Conservation (phyloP, 2,113 vertebrate genomes). For the Aegithalos caudatus region DNA sequence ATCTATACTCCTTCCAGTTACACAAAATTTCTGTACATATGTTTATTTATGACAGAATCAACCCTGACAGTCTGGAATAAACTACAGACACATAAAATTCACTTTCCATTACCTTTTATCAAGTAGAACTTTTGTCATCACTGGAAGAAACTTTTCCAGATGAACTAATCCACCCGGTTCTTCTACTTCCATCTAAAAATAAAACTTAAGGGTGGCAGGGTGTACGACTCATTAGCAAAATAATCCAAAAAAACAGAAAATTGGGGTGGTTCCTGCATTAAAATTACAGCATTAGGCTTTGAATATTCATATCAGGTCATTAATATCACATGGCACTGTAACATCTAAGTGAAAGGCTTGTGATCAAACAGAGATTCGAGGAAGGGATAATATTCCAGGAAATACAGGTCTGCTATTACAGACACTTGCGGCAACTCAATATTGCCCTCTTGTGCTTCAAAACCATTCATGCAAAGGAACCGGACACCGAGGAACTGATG, state of each 20-base stretch:
- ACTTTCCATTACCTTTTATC: constrained; percentile 78
- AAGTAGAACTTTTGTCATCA: constrained; percentile 83
- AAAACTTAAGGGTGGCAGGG: neutral
- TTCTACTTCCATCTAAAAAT: constrained; percentile 86
- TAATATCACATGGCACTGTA: neutral
- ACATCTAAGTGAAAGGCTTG: neutral
- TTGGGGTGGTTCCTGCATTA: neutral
- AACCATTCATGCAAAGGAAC: neutral
- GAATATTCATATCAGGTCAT: neutral
- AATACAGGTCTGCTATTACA: neutral
- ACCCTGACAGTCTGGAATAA: neutral
- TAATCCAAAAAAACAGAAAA: neutral
- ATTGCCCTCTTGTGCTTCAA: constrained; percentile 69
- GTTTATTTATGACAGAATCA: neutral
- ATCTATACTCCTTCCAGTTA: neutral
- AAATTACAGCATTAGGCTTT: neutral
- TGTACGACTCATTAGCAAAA: neutral
- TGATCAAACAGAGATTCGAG: neutral
- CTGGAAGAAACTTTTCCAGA: constrained; percentile 87
- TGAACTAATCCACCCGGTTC: constrained; percentile 81
- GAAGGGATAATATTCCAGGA: neutral
- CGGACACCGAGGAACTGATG: neutral
- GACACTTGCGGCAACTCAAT: constrained; percentile 38
- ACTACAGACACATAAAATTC: neutral
- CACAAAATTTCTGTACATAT: neutral